Evolutionary conservation across 2,113 vertebrate species (phyloP), one percentile per base, ranked within the genome.

Genomic region (Cryptotis parvus): DNA sequence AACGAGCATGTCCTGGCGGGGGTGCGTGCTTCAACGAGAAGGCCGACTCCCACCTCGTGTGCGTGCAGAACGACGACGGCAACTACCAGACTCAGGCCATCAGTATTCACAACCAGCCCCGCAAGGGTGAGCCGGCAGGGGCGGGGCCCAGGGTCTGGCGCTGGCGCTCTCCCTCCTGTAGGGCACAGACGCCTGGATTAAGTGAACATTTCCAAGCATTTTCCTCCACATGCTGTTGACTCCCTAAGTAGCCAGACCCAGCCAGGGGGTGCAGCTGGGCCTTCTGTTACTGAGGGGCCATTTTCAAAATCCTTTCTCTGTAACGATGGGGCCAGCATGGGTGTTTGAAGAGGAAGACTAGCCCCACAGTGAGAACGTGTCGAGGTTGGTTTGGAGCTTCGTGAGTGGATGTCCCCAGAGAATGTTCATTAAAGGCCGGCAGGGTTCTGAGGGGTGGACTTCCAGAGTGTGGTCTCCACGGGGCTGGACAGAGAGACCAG

Each of bases 61-160:
- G 99, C 1, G 99, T 99, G 24, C 99, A 99, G 98, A 99, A 99
- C 1, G 99, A 99, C 0, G 99, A 99, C 0, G 99, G 99, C 20
- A 99, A 99, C 97, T 99, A 99, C 95, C 99, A 99, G 98, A 99
- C 99, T 0, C 99, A 99, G 98, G 99, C 99, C 92, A 99, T 99
- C 98, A 99, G 99, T 97, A 99, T 99, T 98, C 99, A 99, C 91
- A 99, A 99, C 94, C 99, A 99, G 97, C 98, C 98, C 0, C 98
- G 99, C 92, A 99, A 99, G 98, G 99, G 99, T 99, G 95, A 97
- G 18, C 22, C 0, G 55, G 18, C 55, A 18, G 20, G 55, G 24
- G 15, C 55, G 20, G 55, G 22, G 22, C 4, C 49, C 10, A 20
- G 55, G 55, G 55, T 58, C 55, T 22, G 6, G 15, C 18, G 15